Percentiles rank a stretch among this genome's conserved stretches.
These are phyloP conservation scores for Pycnomerus fuliginosus DNA, from an alignment of 2,888 invertebrate genomes.

Conservation along the genomic window DNA sequence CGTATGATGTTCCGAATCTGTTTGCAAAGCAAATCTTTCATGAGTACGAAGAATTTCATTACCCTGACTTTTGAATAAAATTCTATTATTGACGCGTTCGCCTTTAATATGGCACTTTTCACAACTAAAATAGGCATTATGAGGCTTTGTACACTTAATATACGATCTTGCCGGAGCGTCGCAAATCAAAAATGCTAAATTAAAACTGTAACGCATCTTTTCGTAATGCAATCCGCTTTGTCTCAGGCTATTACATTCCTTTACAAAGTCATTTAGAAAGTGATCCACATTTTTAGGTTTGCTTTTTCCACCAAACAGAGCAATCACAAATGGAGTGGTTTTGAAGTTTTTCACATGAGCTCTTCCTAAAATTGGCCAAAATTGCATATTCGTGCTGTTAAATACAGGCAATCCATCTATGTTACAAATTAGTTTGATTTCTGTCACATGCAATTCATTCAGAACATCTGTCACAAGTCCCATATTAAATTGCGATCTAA, in stretches of 20 bases:
- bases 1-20: slow-evolving; percentile 24
- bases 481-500: too few relatives aligned
- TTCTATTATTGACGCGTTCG: slow-evolving; percentile 21
- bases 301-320: slow-evolving; percentile 22
- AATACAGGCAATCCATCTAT: slow-evolving; percentile 15
- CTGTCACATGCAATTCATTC: too few relatives aligned
- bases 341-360: slow-evolving; percentile 2
- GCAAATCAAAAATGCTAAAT: slow-evolving; percentile 21
- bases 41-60: slow-evolving; percentile 27
- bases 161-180: slow-evolving; percentile 26
- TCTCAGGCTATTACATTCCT: slow-evolving; percentile 14
- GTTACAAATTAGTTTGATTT: too few relatives aligned
- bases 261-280: slow-evolving; percentile 22
- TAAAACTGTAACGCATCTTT: slow-evolving; percentile 5
- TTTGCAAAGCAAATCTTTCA: slow-evolving; percentile 16
- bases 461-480: too few relatives aligned
- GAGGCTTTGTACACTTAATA: slow-evolving; percentile 24
- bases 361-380: slow-evolving; percentile 24
- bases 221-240: slow-evolving; percentile 13
- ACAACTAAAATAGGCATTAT: too few relatives aligned
- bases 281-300: slow-evolving; percentile 26
- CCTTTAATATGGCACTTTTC: slow-evolving; percentile 30
- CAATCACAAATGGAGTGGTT: slow-evolving; percentile 13
- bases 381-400: slow-evolving; percentile 10
- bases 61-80: slow-evolving; percentile 25